phyloP scores from a whole-genome alignment of 1,140 invertebrate genomes.

The Rhyacophila brunnea region DNA sequence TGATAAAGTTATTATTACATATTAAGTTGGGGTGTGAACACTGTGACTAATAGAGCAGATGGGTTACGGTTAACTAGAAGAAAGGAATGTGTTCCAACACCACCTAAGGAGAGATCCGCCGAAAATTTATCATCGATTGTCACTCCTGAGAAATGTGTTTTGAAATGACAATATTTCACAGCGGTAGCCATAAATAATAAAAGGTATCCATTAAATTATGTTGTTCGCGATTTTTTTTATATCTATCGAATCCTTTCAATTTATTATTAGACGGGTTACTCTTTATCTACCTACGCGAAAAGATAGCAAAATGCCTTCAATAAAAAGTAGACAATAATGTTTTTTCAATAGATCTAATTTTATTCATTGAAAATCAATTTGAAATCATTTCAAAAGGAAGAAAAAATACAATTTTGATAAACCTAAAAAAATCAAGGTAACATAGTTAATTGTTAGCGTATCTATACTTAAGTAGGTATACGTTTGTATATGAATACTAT shows the following conservation, averaged over 20 bases:
- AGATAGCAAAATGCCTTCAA: no score
- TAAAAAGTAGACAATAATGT: no score
- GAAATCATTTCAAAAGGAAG: not conserved
- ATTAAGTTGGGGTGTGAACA: constrained; percentile 38
- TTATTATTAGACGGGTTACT: no score
- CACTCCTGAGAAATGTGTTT: constrained; percentile 27
- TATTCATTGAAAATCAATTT: not conserved
- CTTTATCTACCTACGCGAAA: no score
- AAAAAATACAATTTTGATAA: not conserved
- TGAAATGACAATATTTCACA: constrained; percentile 26
- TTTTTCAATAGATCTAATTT: not conserved
- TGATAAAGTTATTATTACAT: constrained; percentile 38
- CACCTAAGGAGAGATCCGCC: constrained; percentile 8
- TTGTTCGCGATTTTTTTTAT: no score
- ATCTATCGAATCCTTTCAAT: no score
- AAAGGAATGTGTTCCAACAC: constrained; percentile 29
- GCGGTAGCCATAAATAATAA: not conserved
- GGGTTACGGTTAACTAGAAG: constrained; percentile 33
- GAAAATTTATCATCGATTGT: constrained; percentile 34
- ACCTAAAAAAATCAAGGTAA: no score
- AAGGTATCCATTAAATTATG: no score
- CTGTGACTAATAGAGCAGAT: constrained; percentile 37
- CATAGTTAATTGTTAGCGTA: no score
- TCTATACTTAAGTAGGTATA: no score
- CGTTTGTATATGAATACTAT: no score